These are phyloP conservation scores for Drosophila repletoides DNA, from an alignment of 1,140 invertebrate genomes.

Conservation along the genomic window DNA sequence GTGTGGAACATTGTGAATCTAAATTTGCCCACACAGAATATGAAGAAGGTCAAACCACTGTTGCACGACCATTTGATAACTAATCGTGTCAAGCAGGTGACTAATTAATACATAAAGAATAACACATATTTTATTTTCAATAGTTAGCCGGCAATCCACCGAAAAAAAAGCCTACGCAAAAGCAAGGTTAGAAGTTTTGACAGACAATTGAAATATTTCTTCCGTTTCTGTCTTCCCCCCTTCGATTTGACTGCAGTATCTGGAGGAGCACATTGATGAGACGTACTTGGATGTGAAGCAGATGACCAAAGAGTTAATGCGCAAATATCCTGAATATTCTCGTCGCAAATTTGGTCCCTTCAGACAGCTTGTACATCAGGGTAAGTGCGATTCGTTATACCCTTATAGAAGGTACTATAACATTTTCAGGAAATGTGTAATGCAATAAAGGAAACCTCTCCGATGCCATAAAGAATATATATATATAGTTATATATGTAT, in stretches of 20 bases:
- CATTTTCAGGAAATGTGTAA: too few species aligned
- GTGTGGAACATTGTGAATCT: constrained; percentile 29
- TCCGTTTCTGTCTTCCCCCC: constrained; percentile 1
- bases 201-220: constrained; percentile 7
- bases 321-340: constrained; percentile 87
- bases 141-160: constrained; percentile 6
- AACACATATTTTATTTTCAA: neutral
- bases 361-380: constrained; percentile 86
- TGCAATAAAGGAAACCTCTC: too few species aligned
- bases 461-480: too few species aligned
- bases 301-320: constrained; percentile 88
- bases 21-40: constrained; percentile 47
- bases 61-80: constrained; percentile 74
- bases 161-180: constrained; percentile 27
- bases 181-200: constrained; percentile 63
- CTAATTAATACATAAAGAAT: neutral
- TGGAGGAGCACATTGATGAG: constrained; percentile 88
- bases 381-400: too few species aligned
- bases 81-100: constrained; percentile 76
- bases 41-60: constrained; percentile 74
- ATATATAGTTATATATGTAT: too few species aligned
- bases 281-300: constrained; percentile 88
- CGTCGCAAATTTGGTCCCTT: constrained; percentile 87
- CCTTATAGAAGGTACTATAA: too few species aligned
- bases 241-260: constrained; percentile 84